These are phyloP conservation scores for Tromatobia lineatoria DNA, from an alignment of 2,888 invertebrate species.

Conservation along the genomic window DNA sequence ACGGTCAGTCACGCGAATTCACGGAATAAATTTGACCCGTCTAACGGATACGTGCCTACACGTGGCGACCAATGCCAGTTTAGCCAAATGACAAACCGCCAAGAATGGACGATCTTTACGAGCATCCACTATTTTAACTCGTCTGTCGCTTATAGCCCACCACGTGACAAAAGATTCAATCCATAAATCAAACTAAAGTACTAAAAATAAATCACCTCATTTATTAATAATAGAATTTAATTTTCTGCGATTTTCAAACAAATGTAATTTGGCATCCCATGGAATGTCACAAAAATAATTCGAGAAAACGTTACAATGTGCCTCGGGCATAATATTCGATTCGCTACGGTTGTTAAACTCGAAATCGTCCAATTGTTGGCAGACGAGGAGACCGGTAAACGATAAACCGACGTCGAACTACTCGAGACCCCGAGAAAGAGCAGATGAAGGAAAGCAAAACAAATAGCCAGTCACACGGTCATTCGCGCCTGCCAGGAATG, in stretches of 20 bases:
- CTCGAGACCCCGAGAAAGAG: conserved; percentile 7
- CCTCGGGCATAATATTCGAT: conserved; percentile 45
- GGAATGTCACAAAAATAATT: conserved; percentile 19
- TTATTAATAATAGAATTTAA: background rate
- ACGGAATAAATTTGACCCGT: conserved; percentile 54
- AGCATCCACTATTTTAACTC: conserved; percentile 48
- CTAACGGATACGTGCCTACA: background rate
- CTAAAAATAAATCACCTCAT: conserved; percentile 21
- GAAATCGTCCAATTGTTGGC: conserved; percentile 61
- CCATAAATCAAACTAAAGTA: conserved; percentile 26
- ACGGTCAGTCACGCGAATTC: conserved; percentile 54
- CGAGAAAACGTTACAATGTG: conserved; percentile 41
- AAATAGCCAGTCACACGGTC: conserved; percentile 59
- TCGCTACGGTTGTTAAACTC: conserved; percentile 65
- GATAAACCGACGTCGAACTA: conserved; percentile 58
- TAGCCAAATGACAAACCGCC: conserved; percentile 64
- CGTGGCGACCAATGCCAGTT: conserved; percentile 49
- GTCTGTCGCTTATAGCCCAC: background rate
- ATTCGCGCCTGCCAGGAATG: conserved; percentile 49
- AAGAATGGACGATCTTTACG: conserved; percentile 60
- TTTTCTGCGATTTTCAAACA: background rate
- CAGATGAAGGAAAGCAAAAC: conserved; percentile 42
- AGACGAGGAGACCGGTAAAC: conserved; percentile 57
- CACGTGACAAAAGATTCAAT: conserved; percentile 2
- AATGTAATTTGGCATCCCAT: background rate